Percentiles rank a stretch among this genome's conserved stretches.
These are phyloP conservation scores for Holothuria scabra DNA, from an alignment of 53 echinoderm and acorn worm species.

Conservation along the genomic window DNA sequence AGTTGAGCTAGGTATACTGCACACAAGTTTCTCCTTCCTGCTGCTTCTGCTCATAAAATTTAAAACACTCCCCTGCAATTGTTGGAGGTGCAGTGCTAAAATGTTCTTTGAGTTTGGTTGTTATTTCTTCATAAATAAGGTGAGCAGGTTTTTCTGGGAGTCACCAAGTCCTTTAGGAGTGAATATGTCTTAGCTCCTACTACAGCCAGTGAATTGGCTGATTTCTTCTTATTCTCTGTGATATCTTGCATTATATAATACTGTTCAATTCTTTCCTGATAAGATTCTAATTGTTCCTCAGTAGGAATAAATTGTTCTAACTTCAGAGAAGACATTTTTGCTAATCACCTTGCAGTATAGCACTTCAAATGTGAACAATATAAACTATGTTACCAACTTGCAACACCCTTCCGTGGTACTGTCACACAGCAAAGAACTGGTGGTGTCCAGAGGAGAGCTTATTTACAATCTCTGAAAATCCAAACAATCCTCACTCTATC, in stretches of 20 bases:
- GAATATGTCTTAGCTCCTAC: conserved; percentile 41
- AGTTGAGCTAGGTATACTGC: conserved; percentile 37
- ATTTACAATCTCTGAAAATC: too few species aligned
- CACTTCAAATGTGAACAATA: too few species aligned
- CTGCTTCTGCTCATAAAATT: conserved; percentile 49
- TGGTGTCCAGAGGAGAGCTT: too few species aligned
- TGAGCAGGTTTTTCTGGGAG: conserved; percentile 46
- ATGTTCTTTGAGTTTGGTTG: conserved; percentile 22
- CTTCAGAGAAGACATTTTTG: neutral
- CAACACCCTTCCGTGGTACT: too few species aligned
- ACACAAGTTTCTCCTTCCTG: conserved; percentile 29
- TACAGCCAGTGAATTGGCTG: conserved; percentile 24
- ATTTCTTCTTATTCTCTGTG: neutral
- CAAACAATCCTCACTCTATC: too few species aligned
- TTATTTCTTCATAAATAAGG: conserved; percentile 31
- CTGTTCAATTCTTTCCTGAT: conserved; percentile 32
- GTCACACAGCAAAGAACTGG: too few species aligned
- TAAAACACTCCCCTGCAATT: conserved; percentile 52
- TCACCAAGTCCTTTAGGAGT: conserved; percentile 32
- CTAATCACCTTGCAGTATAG: too few species aligned
- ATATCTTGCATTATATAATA: conserved; percentile 9
- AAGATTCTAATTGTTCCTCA: conserved; percentile 10
- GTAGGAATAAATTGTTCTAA: neutral
- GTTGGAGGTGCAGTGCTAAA: conserved; percentile 30
- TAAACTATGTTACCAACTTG: too few species aligned